Evolutionary conservation across 1,140 invertebrate genomes (phyloP), one percentile per base, ranked within the genome.

Genomic region (Aradophagus sp.): DNA sequence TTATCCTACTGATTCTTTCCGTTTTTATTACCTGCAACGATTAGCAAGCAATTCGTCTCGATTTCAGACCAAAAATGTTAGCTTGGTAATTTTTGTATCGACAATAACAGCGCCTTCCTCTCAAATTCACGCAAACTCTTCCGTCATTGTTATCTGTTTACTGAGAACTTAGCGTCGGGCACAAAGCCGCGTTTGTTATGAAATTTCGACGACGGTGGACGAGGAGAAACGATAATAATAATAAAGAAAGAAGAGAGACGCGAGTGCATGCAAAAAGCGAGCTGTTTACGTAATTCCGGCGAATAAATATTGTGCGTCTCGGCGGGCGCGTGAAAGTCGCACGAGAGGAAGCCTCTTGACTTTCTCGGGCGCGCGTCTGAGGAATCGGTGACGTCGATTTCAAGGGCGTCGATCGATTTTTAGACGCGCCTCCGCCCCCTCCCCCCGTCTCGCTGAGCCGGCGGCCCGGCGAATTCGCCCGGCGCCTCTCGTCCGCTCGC

Each of bases 401-500:
- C 68, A 72, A 72, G 68, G 68, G 52, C 68, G 42, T 15, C 48
- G 27, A 70, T 66, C 50, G 44, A 62, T 72, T 66, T 66, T 52
- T 38, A 48, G 31, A 52, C 27, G 15, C 42, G 10, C 29, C 34
- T 8, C n/a, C n/a, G n/a, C n/a, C n/a, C n/a, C n/a, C n/a, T n/a
- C n/a, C n/a, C n/a, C n/a, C n/a, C n/a, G n/a, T n/a, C n/a, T n/a
- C n/a, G n/a, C n/a, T n/a, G n/a, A n/a, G n/a, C n/a, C n/a, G n/a
- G n/a, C 20, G 23, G 29, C 31, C 63, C 36, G 45, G 36, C 47
- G 39, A 61, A 72, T 59, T 55, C 36, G 42, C 15, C 26, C 36
- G 41, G 6, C 20, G 36, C 27, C 44, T 50, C 15, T 39, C 12
- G 26, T 8, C 47, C 27, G 19, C 34, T 6, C 48, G 29, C 17